Conservation (phyloP, 2,113 vertebrate species). For the Rynchops niger region DNA sequence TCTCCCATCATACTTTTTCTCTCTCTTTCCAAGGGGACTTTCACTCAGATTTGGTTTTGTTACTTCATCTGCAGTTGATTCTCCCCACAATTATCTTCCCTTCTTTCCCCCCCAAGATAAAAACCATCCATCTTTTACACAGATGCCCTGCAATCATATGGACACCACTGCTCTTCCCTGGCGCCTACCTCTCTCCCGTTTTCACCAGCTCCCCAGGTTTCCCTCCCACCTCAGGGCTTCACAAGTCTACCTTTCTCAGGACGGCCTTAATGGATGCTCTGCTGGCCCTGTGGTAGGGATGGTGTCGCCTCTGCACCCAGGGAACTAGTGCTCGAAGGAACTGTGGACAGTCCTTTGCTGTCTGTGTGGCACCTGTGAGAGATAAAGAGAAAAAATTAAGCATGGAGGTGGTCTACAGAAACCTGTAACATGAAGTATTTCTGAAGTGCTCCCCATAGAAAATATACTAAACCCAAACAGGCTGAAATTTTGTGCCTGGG, state of each 20-base stretch:
- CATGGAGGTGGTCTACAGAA: not conserved
- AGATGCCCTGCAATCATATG: fast-evolving
- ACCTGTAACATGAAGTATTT: fast-evolving
- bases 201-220: too few relatives aligned
- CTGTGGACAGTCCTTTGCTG: not conserved
- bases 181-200: fast-evolving
- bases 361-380: not conserved
- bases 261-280: fast-evolving
- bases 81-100: not conserved
- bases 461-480: not conserved
- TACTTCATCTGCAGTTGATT: not conserved
- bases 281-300: not conserved
- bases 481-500: not conserved
- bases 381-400: not conserved
- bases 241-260: not conserved
- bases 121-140: not conserved
- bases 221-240: not conserved
- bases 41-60: not conserved
- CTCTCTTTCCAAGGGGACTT: not conserved
- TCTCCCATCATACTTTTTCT: not conserved
- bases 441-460: not conserved
- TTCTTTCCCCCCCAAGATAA: not conserved
- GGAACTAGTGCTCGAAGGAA: too few relatives aligned
- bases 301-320: not conserved
- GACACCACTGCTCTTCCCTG: not conserved